Percentiles rank a stretch among this genome's conserved stretches.
phyloP scores from a whole-genome alignment of 2,888 invertebrate genomes.

The Torymus tubicola region DNA sequence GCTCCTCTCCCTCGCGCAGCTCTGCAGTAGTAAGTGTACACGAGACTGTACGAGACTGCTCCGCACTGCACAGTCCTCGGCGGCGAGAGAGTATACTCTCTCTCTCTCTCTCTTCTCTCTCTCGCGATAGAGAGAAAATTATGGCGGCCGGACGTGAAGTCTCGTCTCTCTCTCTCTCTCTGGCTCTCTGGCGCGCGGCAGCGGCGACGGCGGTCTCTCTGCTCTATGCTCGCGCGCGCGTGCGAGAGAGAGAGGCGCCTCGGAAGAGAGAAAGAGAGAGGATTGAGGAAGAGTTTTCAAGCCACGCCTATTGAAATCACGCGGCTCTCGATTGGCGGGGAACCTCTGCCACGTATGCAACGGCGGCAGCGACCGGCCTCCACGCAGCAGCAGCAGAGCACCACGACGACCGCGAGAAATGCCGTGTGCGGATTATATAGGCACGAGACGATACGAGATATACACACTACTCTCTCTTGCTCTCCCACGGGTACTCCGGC shows the following conservation, averaged over 20 bases:
- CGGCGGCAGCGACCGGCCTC: slow-evolving; percentile 46
- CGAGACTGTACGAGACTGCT: too few species aligned
- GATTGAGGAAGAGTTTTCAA: slow-evolving; percentile 61
- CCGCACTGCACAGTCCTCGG: too few species aligned
- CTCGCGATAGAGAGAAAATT: slow-evolving; percentile 65
- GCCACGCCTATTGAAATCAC: slow-evolving; percentile 72
- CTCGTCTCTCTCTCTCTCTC: background rate
- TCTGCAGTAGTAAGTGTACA: too few species aligned
- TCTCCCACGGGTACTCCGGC: too few species aligned
- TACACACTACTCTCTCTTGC: too few species aligned
- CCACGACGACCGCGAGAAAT: background rate
- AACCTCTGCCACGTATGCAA: slow-evolving; percentile 72
- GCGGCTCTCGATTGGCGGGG: slow-evolving; percentile 66
- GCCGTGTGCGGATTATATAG: too few species aligned
- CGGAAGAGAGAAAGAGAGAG: too few species aligned
- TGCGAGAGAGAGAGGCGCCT: too few species aligned
- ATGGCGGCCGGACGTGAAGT: slow-evolving; percentile 69
- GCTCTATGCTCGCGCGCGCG: slow-evolving; percentile 33
- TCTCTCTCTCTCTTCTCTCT: slow-evolving; percentile 58
- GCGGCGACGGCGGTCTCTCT: too few species aligned
- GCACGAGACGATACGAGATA: too few species aligned
- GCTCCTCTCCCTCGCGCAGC: too few species aligned
- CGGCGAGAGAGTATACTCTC: background rate
- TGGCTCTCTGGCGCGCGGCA: too few species aligned
- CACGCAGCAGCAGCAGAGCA: background rate